Base-by-base conservation (phyloP, 2,888 invertebrate genomes). In the Macaria liturata region DNA sequence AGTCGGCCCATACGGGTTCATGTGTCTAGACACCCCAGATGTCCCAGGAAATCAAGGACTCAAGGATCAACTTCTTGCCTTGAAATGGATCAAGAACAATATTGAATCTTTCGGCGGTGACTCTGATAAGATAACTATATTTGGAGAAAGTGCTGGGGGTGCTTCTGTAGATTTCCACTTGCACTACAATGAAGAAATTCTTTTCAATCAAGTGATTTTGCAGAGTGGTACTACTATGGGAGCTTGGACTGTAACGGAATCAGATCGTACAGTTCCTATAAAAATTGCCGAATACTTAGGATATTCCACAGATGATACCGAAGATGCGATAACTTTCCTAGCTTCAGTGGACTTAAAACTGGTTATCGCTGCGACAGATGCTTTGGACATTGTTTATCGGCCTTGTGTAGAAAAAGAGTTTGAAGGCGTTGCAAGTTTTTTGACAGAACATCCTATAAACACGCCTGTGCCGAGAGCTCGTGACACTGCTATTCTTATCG, bases 71-170 rank as follows among this genome's bases (percentile, higher is more conserved):
- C 51, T 70, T 4, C 54, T 71, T 44, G 86, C 84, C 3, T 63
- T 86, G 8, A 71, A 75, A 55, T 87, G 86, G 86, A 64, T 86
- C 1, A 83, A 79, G 48, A 63, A 76, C 1, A 81, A 86, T 32
- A 85, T 86, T 45, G 77, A 68, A 47, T 66, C 78, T 1, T 87
- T 87, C 62, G 84, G 85, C 5, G 87, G 86, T 8, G 79, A 86
- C 55, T 58, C 59, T 0, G 68, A 73, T 32, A 69, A 78, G 61
- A 79, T 86, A 30, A 85, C 86, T 0, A 54, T 86, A 54, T 75
- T 74, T 55, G 86, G 86, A 3, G 76, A 80, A 39, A 86, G 86
- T 53, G 81, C 86, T 39, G 86, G 86, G 0, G 78, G 66, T 3
- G 59, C 37, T 32, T 76, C 83, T 0, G 77, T 77, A 1, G 80